These are phyloP conservation scores for Himantopus leucocephalus DNA, from an alignment of 2,113 vertebrate genomes.

Conservation along the genomic window DNA sequence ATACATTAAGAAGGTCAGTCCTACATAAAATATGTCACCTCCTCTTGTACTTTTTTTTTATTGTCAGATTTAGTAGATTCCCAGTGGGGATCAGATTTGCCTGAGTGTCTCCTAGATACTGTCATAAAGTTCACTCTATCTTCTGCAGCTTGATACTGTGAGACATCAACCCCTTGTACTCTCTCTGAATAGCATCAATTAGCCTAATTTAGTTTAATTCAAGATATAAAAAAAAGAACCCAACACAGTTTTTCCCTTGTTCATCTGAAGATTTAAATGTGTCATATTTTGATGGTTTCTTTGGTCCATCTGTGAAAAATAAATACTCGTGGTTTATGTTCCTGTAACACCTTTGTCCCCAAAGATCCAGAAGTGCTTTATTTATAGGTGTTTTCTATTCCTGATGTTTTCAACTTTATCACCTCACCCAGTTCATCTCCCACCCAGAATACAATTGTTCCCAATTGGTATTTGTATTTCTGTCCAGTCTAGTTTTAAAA, in stretches of 20 bases:
- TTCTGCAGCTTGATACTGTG: neutral
- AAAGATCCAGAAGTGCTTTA: neutral
- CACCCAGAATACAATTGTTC: neutral
- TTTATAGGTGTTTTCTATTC: neutral
- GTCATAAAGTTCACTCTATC: neutral
- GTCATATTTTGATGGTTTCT: neutral
- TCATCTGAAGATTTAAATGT: neutral
- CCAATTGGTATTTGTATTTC: neutral
- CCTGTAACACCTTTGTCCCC: neutral
- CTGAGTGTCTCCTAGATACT: neutral
- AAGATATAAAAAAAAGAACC: neutral
- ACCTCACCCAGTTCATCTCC: neutral
- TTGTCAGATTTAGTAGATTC: neutral
- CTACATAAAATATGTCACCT: neutral
- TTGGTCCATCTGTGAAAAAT: neutral
- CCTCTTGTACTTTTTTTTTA: neutral
- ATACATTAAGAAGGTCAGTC: neutral
- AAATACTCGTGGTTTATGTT: neutral
- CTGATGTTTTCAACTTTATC: neutral
- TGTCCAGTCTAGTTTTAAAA: neutral
- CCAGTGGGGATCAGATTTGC: neutral
- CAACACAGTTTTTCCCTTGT: neutral
- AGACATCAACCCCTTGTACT: neutral
- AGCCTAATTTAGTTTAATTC: neutral
- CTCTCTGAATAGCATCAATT: conserved; percentile 41